Conservation (phyloP, 2,797 vertebrate species). For the Oreochromis mossambicus region DNA sequence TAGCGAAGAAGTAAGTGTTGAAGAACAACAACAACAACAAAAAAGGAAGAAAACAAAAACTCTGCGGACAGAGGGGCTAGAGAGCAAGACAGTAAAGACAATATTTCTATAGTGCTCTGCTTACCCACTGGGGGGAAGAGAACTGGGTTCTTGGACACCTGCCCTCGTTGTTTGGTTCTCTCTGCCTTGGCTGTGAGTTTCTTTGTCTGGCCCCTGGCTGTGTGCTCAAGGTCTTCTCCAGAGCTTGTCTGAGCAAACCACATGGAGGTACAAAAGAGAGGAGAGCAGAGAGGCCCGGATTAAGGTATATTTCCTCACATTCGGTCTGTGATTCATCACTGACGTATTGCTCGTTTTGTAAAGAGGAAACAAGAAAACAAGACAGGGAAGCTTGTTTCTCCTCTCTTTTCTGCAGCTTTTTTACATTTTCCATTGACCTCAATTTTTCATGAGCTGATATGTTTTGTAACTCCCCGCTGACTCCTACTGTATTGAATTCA, state of each 20-base stretch:
- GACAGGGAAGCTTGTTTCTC: constrained; percentile 55
- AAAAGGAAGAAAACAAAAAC: neutral
- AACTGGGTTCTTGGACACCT: constrained; percentile 63
- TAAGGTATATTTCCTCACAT: constrained; percentile 26
- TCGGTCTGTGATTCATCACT: constrained; percentile 31
- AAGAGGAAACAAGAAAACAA: constrained; percentile 22
- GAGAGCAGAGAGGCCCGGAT: constrained; percentile 6
- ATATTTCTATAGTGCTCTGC: constrained; percentile 45
- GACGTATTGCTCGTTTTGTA: constrained; percentile 30
- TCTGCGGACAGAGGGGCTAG: neutral
- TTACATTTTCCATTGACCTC: constrained; percentile 75
- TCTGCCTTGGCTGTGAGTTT: constrained; percentile 47
- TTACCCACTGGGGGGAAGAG: constrained; percentile 59
- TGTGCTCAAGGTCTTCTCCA: constrained; percentile 55
- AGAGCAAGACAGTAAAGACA: constrained; percentile 1
- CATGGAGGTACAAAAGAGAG: constrained; percentile 30
- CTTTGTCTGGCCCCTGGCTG: constrained; percentile 57
- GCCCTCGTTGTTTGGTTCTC: constrained; percentile 61
- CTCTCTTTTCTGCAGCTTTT: constrained; percentile 23
- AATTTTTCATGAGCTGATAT: constrained; percentile 81
- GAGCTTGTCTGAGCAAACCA: constrained; percentile 53
- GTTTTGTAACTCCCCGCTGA: constrained; percentile 75
- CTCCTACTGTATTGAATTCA: constrained; percentile 79
- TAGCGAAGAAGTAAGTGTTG: neutral
- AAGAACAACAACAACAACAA: neutral